A percentile compares a stretch with the other conserved stretches of the same genome.
phyloP scores from a whole-genome alignment of 2,113 vertebrate species.

The Gambusia affinis region DNA sequence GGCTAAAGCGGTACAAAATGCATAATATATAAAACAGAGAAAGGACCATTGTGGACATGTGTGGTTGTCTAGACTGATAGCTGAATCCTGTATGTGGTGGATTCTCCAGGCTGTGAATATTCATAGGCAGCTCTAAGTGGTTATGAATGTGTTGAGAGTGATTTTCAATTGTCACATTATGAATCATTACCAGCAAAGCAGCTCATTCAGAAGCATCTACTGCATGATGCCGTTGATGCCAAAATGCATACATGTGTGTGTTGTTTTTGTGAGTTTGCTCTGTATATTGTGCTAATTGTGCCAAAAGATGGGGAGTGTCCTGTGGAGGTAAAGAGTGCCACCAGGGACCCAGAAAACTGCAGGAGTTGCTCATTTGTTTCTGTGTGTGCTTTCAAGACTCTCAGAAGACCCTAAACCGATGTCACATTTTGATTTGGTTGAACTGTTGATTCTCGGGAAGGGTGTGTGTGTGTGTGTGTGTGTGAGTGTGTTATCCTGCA shows the following conservation, averaged over 20 bases:
- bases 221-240: slow-evolving; percentile 60
- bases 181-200: slow-evolving; percentile 59
- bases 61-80: slow-evolving; percentile 33
- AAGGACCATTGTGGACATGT: slow-evolving; percentile 16
- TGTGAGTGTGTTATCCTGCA: slow-evolving; percentile 44
- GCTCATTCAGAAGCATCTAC: slow-evolving; percentile 75
- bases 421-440: slow-evolving; percentile 59
- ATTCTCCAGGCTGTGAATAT: slow-evolving; percentile 54
- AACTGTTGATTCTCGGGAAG: slow-evolving; percentile 50
- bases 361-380: slow-evolving; percentile 11
- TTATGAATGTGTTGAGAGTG: slow-evolving; percentile 68
- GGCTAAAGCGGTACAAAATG: slow-evolving; percentile 34
- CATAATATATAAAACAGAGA: slow-evolving; percentile 1
- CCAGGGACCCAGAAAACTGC: slow-evolving; percentile 46
- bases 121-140: slow-evolving; percentile 57
- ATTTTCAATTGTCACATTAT: slow-evolving; percentile 71
- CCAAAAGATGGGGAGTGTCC: slow-evolving; percentile 48
- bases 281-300: slow-evolving; percentile 64
- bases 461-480: slow-evolving; percentile 44
- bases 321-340: slow-evolving; percentile 57
- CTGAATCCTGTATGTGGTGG: slow-evolving; percentile 18
- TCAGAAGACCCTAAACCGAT: slow-evolving; percentile 48
- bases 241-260: slow-evolving; percentile 48
- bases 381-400: background rate
- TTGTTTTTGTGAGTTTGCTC: slow-evolving; percentile 53